These are phyloP conservation scores for Paracentrotus lividus DNA, from an alignment of 53 echinoderm and acorn worm genomes.

Conservation along the genomic window DNA sequence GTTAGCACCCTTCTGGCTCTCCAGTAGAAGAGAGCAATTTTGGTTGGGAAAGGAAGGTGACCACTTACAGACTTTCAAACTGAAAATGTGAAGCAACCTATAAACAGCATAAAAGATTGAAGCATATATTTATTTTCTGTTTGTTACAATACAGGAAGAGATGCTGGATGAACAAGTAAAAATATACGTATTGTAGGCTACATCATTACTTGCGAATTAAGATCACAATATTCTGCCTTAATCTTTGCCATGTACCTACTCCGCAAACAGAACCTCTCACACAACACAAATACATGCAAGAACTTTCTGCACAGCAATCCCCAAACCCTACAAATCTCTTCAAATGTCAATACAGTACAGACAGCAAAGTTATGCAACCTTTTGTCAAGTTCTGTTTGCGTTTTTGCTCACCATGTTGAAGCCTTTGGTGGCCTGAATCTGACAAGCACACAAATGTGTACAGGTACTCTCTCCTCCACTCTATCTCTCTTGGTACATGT, in stretches of 20 bases:
- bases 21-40: no score
- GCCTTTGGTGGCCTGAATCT: conserved; percentile 60
- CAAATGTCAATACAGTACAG: conserved; percentile 59
- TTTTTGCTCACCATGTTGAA: conserved; percentile 42
- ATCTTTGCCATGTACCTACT: conserved; percentile 51
- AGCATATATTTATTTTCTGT: no score
- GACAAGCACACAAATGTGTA: conserved; percentile 32
- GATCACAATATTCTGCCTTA: conserved; percentile 55
- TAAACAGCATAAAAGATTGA: no score
- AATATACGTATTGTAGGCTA: not conserved
- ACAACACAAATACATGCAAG: conserved; percentile 42
- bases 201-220: conserved; percentile 25
- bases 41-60: no score
- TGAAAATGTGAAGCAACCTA: no score
- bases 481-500: not conserved
- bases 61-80: no score
- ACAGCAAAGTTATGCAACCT: conserved; percentile 69
- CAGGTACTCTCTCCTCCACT: not conserved
- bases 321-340: conserved; percentile 56
- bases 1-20: no score
- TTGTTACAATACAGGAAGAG: no score
- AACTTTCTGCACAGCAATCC: conserved; percentile 61
- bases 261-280: conserved; percentile 45
- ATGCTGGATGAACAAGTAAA: no score
- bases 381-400: conserved; percentile 44